A percentile compares a stretch with the other conserved stretches of the same genome.
Evolutionary conservation across 2,888 invertebrate species (phyloP).

Genomic region (Lottia gigantea): DNA sequence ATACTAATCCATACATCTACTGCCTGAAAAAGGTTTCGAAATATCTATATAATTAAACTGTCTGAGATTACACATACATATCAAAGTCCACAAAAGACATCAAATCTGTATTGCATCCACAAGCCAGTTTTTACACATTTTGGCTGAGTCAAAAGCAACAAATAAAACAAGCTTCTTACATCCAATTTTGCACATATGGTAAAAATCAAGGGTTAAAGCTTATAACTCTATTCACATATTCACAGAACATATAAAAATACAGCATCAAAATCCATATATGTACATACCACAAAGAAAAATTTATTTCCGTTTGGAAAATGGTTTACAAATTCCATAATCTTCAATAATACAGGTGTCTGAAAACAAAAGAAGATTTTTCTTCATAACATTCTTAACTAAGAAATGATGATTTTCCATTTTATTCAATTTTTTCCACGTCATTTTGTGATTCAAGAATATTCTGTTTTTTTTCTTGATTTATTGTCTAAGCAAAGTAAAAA

Average conservation of each 20-base stretch:
- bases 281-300: constrained; percentile 56
- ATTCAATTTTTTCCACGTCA: too few relatives aligned
- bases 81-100: too few relatives aligned
- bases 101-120: constrained; percentile 67
- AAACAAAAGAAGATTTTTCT: constrained; percentile 25
- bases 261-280: not conserved
- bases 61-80: too few relatives aligned
- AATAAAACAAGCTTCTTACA: constrained; percentile 15
- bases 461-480: too few relatives aligned
- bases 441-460: too few relatives aligned
- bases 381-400: too few relatives aligned
- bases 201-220: too few relatives aligned
- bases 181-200: constrained; percentile 1
- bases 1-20: constrained; percentile 70
- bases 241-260: not conserved
- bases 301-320: constrained; percentile 38
- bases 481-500: too few relatives aligned
- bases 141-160: constrained; percentile 76
- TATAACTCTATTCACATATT: not conserved
- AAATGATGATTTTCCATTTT: too few relatives aligned
- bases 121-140: too few relatives aligned
- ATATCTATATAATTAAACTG: too few relatives aligned
- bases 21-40: not conserved
- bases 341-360: constrained; percentile 57
- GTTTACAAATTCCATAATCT: constrained; percentile 41